Percentiles rank a stretch among this genome's conserved stretches.
Evolutionary conservation across 2,797 vertebrate species (phyloP).

Genomic region (Acrossocheilus fasciatus): DNA sequence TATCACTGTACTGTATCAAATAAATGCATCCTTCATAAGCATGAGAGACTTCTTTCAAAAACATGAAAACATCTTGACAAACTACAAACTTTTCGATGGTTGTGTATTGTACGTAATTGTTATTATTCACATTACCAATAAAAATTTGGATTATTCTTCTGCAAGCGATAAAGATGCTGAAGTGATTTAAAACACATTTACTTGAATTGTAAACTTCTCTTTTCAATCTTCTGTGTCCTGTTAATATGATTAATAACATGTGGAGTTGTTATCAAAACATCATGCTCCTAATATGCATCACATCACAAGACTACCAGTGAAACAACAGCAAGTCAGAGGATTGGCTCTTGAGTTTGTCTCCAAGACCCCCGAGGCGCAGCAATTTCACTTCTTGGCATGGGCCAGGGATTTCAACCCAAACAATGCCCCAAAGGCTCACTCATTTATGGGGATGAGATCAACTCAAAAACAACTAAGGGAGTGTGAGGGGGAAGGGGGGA

Average conservation of each 20-base stretch:
- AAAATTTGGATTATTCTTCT: background rate
- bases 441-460: conserved; percentile 53
- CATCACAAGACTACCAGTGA: conserved; percentile 53
- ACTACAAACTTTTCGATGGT: background rate
- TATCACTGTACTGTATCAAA: background rate
- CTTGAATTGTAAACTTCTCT: background rate
- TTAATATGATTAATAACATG: conserved; percentile 39
- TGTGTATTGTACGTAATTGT: background rate
- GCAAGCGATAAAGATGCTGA: background rate
- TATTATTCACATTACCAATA: background rate
- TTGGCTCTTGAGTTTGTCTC: conserved; percentile 45
- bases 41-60: background rate
- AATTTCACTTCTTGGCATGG: conserved; percentile 82
- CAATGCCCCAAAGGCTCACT: conserved; percentile 87
- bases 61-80: background rate
- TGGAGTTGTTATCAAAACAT: conserved; percentile 46
- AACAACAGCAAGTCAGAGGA: conserved; percentile 52
- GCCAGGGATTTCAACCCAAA: conserved; percentile 86
- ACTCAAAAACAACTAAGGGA: conserved; percentile 49
- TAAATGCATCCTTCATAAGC: background rate
- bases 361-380: conserved; percentile 74
- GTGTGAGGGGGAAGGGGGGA: conserved; percentile 21
- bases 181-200: background rate
- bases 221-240: background rate
- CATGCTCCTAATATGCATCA: conserved; percentile 45